Evolutionary conservation across 1,140 invertebrate genomes (phyloP).

Genomic region (Phymorhynchus buccinoides): DNA sequence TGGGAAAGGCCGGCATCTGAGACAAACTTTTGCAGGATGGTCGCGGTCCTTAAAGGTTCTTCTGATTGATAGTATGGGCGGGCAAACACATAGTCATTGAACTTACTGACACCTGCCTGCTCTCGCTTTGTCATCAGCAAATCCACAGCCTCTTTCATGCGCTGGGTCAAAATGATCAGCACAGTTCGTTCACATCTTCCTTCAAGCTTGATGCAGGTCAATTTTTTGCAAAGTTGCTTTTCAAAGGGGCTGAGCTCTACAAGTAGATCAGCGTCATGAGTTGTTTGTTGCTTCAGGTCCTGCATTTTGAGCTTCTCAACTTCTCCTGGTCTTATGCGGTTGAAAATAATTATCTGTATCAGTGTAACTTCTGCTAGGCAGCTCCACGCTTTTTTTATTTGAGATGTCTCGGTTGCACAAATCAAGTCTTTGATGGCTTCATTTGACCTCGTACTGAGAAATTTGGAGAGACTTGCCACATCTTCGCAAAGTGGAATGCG

Average conservation of each 20-base stretch:
- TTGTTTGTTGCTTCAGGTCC: not conserved
- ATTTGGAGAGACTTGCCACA: conserved; percentile 22
- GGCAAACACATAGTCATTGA: conserved; percentile 46
- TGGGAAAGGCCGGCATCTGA: conserved; percentile 27
- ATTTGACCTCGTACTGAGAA: not conserved
- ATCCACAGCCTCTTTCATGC: not conserved
- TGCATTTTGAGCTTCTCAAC: conserved; percentile 11
- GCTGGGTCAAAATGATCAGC: conserved; percentile 26
- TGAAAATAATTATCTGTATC: conserved; percentile 38
- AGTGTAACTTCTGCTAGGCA: conserved; percentile 17
- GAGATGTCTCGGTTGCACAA: not conserved
- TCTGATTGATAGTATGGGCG: conserved; percentile 20
- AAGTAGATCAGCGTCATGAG: not conserved
- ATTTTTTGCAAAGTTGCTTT: not conserved
- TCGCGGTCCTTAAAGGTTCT: conserved; percentile 29
- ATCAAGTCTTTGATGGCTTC: not conserved
- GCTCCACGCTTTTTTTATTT: conserved; percentile 11
- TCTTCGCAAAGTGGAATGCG: conserved; percentile 34
- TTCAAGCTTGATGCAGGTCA: conserved; percentile 36
- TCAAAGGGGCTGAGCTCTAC: conserved; percentile 37
- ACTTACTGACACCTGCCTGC: not conserved
- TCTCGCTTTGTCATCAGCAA: conserved; percentile 24
- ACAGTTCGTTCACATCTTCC: conserved; percentile 45
- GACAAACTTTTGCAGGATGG: conserved; percentile 39
- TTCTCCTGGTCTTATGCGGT: conserved; percentile 37